phyloP scores from a whole-genome alignment of 2,113 vertebrate genomes.

The Ciconia maguari region DNA sequence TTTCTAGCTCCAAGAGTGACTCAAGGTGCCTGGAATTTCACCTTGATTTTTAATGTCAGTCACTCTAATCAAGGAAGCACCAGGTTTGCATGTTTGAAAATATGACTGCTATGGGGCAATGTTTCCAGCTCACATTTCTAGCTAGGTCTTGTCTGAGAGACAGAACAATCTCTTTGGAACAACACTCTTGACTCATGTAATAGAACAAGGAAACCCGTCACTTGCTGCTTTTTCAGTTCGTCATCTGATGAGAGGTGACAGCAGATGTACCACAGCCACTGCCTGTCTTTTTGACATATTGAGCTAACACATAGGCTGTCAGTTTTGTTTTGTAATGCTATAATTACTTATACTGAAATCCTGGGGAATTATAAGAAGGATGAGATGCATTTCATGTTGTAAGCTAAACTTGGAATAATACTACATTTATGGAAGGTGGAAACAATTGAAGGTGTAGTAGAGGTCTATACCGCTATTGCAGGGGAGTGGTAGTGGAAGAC shows the following conservation, averaged over 20 bases:
- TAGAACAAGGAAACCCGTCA: background rate
- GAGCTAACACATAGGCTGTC: slow-evolving; percentile 33
- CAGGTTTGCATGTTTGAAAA: background rate
- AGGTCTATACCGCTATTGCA: background rate
- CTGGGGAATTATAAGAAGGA: background rate
- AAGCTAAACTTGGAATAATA: background rate
- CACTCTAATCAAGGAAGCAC: background rate
- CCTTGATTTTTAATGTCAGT: background rate
- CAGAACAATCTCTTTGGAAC: background rate
- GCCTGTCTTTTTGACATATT: slow-evolving; percentile 15
- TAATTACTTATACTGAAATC: slow-evolving; percentile 18
- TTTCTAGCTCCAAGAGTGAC: background rate
- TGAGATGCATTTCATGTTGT: background rate
- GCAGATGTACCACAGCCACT: slow-evolving; percentile 5
- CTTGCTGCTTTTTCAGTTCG: background rate
- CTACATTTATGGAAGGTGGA: background rate
- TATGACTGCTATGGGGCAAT: background rate
- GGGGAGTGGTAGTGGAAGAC: too few species aligned
- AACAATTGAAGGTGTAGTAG: background rate
- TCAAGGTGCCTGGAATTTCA: background rate
- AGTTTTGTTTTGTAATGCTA: slow-evolving; percentile 16
- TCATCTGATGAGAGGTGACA: slow-evolving; percentile 9
- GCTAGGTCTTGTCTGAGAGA: background rate
- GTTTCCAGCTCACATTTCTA: background rate
- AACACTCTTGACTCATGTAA: background rate